Base-by-base conservation (phyloP, 2,888 invertebrate genomes). In the Platycnemis pennipes region DNA sequence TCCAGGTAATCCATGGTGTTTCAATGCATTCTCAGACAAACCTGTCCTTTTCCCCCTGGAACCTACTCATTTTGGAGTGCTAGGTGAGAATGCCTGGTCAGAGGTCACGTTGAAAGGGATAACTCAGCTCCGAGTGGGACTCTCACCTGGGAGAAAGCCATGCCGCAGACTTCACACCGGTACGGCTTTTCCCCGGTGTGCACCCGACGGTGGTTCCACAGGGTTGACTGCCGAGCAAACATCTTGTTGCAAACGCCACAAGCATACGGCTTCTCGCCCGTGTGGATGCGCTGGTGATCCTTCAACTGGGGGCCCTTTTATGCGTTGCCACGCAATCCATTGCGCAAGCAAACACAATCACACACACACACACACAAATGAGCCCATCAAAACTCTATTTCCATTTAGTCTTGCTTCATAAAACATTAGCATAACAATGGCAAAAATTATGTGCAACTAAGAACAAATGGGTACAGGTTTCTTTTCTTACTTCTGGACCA, bases 131-230 rank as follows among this genome's bases (percentile, higher is more conserved):
- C 63, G 0, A 4, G 45, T 42, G 45, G 63, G 63, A 91, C 53
- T 88, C 91, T 91, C 91, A 98, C 98, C 96, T 98, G 98, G 96
- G 98, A 98, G 96, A 99, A 99, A 94, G 98, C 98, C 45, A 98
- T 98, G n/a, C 98, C 98, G 96, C 98, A 99, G 94, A 98, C 98
- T 95, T 98, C 98, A 96, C 98, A 98, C 96, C 98, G 95, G 96
- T 98, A 98, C 0, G 98, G 98, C 96, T 98, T 98, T 97, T 98
- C 98, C 42, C 98, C 98, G 0, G 98, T 98, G 96, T 99, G 98
- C 95, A 99, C 98, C 95, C 98, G 97, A 49, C 98, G 97, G 96
- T 99, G 98, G 96, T 98, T 99, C 98, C 98, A 99, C 94, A 99
- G 96, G 0, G 98, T 99, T 13, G 98, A 98, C 96, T 98, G 98